Percentiles rank a stretch among this genome's conserved stretches.
These are phyloP conservation scores for Agrochola lychnidis DNA, from an alignment of 2,888 invertebrate species.

Conservation along the genomic window DNA sequence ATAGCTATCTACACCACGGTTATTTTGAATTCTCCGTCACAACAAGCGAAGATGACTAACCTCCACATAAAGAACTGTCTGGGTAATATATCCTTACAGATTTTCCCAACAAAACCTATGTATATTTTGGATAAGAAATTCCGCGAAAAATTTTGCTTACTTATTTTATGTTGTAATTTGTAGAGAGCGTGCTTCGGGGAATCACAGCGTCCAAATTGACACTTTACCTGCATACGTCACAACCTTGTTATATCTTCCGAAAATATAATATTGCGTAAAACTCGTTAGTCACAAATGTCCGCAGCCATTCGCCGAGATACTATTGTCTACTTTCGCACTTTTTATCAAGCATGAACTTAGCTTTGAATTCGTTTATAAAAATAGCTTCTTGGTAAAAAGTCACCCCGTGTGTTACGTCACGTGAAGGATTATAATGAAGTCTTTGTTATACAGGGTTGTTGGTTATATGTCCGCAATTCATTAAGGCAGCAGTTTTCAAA, in stretches of 20 bases:
- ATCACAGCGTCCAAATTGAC: conserved; percentile 27
- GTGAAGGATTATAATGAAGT: not conserved
- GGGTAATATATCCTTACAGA: not conserved
- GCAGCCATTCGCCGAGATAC: conserved; percentile 43
- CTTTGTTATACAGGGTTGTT: too few relatives aligned
- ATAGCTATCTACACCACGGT: conserved; percentile 2
- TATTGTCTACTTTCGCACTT: conserved; percentile 55
- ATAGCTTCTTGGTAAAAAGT: not conserved
- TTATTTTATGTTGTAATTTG: not conserved
- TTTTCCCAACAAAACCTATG: not conserved
- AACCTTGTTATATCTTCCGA: conserved; percentile 39
- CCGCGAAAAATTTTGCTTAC: not conserved
- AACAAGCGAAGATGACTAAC: not conserved
- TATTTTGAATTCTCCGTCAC: not conserved
- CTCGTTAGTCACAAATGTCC: conserved; percentile 49
- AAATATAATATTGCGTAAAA: conserved; percentile 44
- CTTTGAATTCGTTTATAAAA: conserved; percentile 10
- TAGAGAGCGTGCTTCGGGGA: conserved; percentile 31
- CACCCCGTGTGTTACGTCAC: not conserved
- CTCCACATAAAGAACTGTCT: not conserved
- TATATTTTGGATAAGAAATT: not conserved
- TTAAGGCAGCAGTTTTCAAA: too few relatives aligned
- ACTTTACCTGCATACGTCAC: conserved; percentile 40
- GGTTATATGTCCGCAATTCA: too few relatives aligned
- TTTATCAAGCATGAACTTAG: conserved; percentile 37